Conservation (phyloP, 2,113 vertebrate species). For the Thunnus thynnus region DNA sequence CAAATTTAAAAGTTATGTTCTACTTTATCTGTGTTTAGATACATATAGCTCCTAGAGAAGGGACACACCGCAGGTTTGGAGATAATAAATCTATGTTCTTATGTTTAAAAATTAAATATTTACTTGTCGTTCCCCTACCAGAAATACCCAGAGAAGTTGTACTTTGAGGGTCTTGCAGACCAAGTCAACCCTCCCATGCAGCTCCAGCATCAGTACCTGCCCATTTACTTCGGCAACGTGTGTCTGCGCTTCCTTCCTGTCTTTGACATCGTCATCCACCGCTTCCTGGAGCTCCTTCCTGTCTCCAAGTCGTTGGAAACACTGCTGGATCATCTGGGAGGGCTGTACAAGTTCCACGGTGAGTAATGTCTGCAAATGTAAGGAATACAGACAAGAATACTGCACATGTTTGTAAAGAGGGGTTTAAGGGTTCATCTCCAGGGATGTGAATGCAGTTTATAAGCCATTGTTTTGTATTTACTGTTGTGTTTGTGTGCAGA, state of each 20-base stretch:
- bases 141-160: conserved; percentile 99
- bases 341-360: conserved; percentile 99
- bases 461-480: not conserved
- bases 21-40: no score
- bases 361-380: conserved; percentile 49
- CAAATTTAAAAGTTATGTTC: no score
- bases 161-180: conserved; percentile 98
- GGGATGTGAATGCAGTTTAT: not conserved
- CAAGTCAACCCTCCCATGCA: conserved; percentile 97
- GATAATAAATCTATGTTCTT: not conserved
- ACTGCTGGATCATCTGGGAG: conserved; percentile 95
- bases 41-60: no score
- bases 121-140: conserved; percentile 62
- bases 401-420: not conserved
- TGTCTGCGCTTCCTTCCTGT: conserved; percentile 98
- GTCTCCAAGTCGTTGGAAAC: conserved; percentile 99
- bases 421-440: not conserved
- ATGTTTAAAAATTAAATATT: not conserved
- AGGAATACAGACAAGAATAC: not conserved
- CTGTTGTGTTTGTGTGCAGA: conserved; percentile 80
- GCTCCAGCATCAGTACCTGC: conserved; percentile 95
- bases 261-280: conserved; percentile 99
- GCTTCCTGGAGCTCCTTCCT: conserved; percentile 97
- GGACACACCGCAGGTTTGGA: not conserved
- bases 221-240: conserved; percentile 99